Percentiles rank a stretch among this genome's conserved stretches.
Evolutionary conservation across 2,888 invertebrate genomes (phyloP).

Genomic region (Chrysodeixis includens): DNA sequence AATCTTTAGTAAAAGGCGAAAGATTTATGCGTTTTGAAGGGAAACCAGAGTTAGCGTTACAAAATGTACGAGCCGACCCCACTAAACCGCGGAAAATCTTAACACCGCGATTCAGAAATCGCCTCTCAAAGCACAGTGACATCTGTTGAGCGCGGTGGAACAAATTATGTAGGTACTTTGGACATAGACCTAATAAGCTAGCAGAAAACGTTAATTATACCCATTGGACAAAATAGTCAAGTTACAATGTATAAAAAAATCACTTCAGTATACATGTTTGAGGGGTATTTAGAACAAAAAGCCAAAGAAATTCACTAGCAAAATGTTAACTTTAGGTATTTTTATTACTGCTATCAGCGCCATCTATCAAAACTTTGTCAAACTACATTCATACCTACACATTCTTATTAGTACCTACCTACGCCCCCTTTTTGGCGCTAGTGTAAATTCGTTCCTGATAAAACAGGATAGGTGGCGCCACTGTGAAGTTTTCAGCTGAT

Average conservation of each 20-base stretch:
- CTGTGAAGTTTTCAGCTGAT: background rate
- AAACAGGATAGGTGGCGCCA: background rate
- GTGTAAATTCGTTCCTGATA: background rate
- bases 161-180: too few relatives aligned
- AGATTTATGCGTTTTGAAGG: slow-evolving; percentile 92
- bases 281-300: background rate
- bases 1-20: slow-evolving; percentile 95
- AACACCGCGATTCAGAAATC: slow-evolving; percentile 47
- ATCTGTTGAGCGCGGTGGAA: slow-evolving; percentile 26
- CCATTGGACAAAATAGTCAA: too few relatives aligned
- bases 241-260: background rate
- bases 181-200: too few relatives aligned
- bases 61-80: slow-evolving; percentile 5
- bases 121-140: slow-evolving; percentile 29
- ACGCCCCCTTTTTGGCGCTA: background rate
- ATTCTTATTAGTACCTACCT: background rate
- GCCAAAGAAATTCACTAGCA: background rate
- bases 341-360: slow-evolving; percentile 10
- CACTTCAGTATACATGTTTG: background rate
- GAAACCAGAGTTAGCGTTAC: slow-evolving; percentile 81
- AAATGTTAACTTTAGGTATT: background rate
- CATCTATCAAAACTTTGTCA: slow-evolving; percentile 23
- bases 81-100: slow-evolving; percentile 45
- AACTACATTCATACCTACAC: slow-evolving; percentile 9
- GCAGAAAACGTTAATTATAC: too few relatives aligned